Percentiles rank a stretch among this genome's conserved stretches.
phyloP scores from a whole-genome alignment of 2,797 vertebrate genomes.

The Girardinus metallicus region DNA sequence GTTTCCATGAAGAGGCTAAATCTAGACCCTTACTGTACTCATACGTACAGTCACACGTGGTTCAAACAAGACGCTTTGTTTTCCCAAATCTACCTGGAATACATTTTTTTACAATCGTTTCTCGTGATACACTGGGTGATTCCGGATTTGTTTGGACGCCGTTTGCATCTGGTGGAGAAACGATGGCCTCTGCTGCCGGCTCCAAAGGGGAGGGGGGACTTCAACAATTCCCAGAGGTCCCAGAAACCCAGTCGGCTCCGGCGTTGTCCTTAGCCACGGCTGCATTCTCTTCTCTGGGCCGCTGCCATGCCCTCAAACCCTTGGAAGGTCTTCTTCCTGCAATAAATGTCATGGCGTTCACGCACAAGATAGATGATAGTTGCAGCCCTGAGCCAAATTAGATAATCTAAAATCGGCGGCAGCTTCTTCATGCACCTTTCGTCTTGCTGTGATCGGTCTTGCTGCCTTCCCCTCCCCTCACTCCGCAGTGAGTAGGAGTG shows the following conservation, averaged over 20 bases:
- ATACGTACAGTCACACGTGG: slow-evolving; percentile 39
- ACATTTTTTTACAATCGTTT: not conserved
- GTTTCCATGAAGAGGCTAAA: slow-evolving; percentile 72
- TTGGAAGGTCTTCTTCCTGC: slow-evolving; percentile 76
- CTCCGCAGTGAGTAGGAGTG: too few species aligned
- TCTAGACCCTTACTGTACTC: slow-evolving; percentile 53
- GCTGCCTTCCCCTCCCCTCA: fast-evolving
- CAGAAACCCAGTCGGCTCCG: slow-evolving; percentile 47
- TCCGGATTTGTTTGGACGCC: slow-evolving; percentile 5
- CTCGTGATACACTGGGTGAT: not conserved
- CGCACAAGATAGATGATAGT: slow-evolving; percentile 67
- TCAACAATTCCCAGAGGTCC: slow-evolving; percentile 69
- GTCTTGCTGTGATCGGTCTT: slow-evolving; percentile 32
- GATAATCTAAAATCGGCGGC: slow-evolving; percentile 70
- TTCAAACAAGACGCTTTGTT: slow-evolving; percentile 12
- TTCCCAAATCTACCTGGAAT: not conserved
- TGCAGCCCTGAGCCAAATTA: slow-evolving; percentile 60
- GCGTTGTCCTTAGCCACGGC: slow-evolving; percentile 44
- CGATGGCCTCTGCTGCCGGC: slow-evolving; percentile 58
- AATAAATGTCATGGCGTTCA: slow-evolving; percentile 74
- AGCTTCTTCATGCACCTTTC: slow-evolving; percentile 56
- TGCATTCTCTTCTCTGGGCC: slow-evolving; percentile 47
- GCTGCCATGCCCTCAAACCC: slow-evolving; percentile 78
- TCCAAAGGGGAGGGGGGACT: slow-evolving; percentile 35
- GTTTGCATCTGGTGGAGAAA: slow-evolving; percentile 49